These are phyloP conservation scores for Lymantria monacha DNA, from an alignment of 2,888 invertebrate genomes.

Conservation along the genomic window DNA sequence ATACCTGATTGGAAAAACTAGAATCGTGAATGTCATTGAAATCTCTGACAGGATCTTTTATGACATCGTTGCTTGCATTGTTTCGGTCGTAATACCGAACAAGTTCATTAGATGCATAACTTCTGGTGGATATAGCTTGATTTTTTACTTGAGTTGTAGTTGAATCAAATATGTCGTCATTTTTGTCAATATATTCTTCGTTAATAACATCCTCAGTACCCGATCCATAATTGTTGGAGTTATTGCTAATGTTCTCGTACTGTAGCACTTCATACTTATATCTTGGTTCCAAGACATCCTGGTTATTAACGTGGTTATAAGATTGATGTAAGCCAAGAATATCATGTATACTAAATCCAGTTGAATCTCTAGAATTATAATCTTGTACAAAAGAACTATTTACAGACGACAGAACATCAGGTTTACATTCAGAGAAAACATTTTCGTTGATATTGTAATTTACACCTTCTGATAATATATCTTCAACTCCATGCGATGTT, in stretches of 20 bases:
- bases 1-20: conserved; percentile 68
- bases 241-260: conserved; percentile 69
- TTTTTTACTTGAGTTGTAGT: conserved; percentile 43
- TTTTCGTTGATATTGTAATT: conserved; percentile 50
- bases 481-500: conserved; percentile 70
- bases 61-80: conserved; percentile 47
- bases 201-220: conserved; percentile 55
- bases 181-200: conserved; percentile 52
- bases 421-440: conserved; percentile 54
- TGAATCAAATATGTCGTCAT: conserved; percentile 41
- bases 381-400: conserved; percentile 65
- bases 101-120: conserved; percentile 56
- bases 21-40: conserved; percentile 55
- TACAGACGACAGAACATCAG: conserved; percentile 55
- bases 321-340: conserved; percentile 72
- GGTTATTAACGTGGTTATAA: conserved; percentile 45
- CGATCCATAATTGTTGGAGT: conserved; percentile 61
- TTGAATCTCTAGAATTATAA: conserved; percentile 75
- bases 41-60: conserved; percentile 58
- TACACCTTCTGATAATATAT: conserved; percentile 63
- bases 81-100: conserved; percentile 57
- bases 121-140: conserved; percentile 57
- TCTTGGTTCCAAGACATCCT: conserved; percentile 56
- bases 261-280: conserved; percentile 66
- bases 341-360: conserved; percentile 76